Conservation (phyloP, 2,797 vertebrate genomes). For the Cryptoblepharus egeriae region DNA sequence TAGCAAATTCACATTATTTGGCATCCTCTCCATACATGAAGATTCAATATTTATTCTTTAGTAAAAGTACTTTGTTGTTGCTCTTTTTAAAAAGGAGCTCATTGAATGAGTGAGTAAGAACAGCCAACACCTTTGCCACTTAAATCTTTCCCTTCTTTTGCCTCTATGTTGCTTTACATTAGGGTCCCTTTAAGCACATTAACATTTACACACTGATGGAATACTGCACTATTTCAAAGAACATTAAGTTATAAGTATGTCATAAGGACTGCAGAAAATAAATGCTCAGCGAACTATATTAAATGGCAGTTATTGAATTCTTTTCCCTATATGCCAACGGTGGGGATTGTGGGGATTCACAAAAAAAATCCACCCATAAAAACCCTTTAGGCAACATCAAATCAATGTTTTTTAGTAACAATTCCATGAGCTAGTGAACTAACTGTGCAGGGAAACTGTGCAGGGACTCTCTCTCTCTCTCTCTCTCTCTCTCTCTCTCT, state of each 20-base stretch:
- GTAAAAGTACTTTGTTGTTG: not conserved
- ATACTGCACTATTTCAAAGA: not conserved
- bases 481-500: no score
- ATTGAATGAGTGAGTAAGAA: not conserved
- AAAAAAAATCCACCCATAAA: not conserved
- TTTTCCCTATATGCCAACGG: not conserved
- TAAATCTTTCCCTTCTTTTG: not conserved
- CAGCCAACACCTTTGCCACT: not conserved
- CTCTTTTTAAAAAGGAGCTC: not conserved
- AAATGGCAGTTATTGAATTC: constrained; percentile 5
- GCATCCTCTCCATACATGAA: not conserved
- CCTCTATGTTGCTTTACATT: not conserved
- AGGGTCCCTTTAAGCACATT: not conserved
- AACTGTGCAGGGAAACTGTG: constrained; percentile 39
- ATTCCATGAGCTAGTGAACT: constrained; percentile 30
- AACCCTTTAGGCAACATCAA: constrained; percentile 3
- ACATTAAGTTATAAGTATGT: constrained; percentile 15
- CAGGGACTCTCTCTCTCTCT: no score
- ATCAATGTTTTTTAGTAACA: constrained; percentile 33
- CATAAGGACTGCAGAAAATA: constrained; percentile 13
- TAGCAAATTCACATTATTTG: not conserved
- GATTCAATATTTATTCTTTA: not conserved
- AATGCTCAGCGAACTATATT: not conserved
- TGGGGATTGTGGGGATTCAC: no score
- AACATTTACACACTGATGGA: not conserved